Evolutionary conservation across 2,113 vertebrate genomes (phyloP), one percentile per base, ranked within the genome.

Genomic region (Noctilio leporinus): DNA sequence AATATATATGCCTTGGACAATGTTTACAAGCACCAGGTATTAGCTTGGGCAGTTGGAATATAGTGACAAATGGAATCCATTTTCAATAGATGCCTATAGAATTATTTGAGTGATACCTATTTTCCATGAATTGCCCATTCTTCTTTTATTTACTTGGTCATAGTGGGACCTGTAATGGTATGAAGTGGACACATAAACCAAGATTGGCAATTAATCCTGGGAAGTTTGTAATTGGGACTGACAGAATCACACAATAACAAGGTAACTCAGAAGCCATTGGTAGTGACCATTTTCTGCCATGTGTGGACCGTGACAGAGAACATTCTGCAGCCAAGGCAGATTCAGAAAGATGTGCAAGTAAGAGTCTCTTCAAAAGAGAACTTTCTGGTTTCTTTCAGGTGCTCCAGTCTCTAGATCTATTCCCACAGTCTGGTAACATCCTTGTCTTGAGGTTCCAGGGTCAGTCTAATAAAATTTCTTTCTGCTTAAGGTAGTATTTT

Each of bases 1-100:
- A 87, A 53, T 93, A 82, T 92, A 57, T 86, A 86, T 73, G 88
- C 45, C 70, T 86, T 55, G 83, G 16, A 76, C 33, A 95, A 90
- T 81, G 69, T 78, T 93, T 93, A 72, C 77, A 75, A 78, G 35
- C 51, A 88, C 16, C 43, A 59, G 69, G 45, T 83, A 73, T 45
- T n/a, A 78, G 76, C 16, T 24, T 86, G 49, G 24, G 24, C 35
- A 17, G 76, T 10, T 40, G 35, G 70, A 20, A 69, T 67, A 73
- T 9, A 86, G 47, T 55, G 43, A 93, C 47, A 87, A 90, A 77
- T 12, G 70, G 55, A 91, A 70, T 15, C 28, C 43, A 91, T 28
- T 33, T 67, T 7, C 11, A 40, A 40, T 3, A 33, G 62, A 72
- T 43, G 55, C 47, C 47, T 76, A 4, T 20, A 65, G 67, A 86